Conservation (phyloP, 2,113 vertebrate genomes). For the Mionectes macconnelli region DNA sequence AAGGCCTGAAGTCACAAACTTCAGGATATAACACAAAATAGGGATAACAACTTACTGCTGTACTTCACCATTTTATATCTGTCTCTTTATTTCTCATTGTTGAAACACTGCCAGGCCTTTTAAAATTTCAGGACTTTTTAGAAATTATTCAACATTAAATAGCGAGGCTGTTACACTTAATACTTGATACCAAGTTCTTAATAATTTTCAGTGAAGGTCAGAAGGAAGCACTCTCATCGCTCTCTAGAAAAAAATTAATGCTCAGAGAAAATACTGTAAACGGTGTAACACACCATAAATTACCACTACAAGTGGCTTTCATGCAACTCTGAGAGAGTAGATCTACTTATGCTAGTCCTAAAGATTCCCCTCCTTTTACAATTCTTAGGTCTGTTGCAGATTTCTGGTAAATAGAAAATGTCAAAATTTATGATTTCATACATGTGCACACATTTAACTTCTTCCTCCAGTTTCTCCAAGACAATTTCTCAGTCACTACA, state of each 20-base stretch:
- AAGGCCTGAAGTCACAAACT: neutral
- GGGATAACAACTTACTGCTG: neutral
- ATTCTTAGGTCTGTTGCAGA: neutral
- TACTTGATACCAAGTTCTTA: neutral
- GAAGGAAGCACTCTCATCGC: neutral
- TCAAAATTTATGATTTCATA: neutral
- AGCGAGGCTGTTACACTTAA: neutral
- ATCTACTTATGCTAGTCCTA: neutral
- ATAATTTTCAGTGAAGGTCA: neutral
- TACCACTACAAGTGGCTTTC: neutral
- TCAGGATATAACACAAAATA: neutral
- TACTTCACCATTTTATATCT: neutral
- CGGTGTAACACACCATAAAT: neutral
- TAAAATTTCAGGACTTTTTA: neutral
- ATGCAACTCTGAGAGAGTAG: neutral
- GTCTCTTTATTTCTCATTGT: neutral
- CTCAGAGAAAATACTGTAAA: neutral
- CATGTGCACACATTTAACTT: neutral
- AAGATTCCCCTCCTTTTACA: neutral
- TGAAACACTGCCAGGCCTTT: neutral
- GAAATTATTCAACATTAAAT: neutral
- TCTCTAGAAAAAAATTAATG: neutral
- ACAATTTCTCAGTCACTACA: neutral
- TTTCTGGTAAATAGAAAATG: neutral
- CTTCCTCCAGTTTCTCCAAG: neutral